phyloP scores from a whole-genome alignment of 2,113 vertebrate genomes.

The Nerophis lumbriciformis region DNA sequence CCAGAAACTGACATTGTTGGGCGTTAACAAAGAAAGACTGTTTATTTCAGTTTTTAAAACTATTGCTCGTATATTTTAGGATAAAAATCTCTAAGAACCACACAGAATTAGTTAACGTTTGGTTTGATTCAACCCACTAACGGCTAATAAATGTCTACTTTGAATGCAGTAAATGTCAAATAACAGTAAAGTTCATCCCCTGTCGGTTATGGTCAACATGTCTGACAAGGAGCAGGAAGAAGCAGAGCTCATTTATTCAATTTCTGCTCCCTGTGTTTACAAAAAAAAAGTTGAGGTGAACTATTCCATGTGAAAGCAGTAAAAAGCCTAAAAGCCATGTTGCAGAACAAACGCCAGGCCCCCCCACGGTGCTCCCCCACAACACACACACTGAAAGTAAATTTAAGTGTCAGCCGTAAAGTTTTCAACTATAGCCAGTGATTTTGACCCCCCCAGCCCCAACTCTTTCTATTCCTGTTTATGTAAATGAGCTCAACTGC shows the following conservation, averaged over 20 bases:
- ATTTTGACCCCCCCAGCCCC: slow-evolving; percentile 29
- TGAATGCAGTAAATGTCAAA: background rate
- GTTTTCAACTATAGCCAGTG: slow-evolving; percentile 53
- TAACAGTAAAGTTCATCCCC: background rate
- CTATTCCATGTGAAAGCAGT: slow-evolving; percentile 38
- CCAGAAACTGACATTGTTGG: background rate
- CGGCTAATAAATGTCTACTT: background rate
- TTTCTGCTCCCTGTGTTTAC: background rate
- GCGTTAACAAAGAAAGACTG: background rate
- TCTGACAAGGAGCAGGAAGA: too few species aligned
- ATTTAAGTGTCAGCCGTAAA: slow-evolving; percentile 73
- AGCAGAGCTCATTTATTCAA: too few species aligned
- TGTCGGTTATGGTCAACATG: too few species aligned
- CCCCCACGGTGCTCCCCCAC: slow-evolving; percentile 54
- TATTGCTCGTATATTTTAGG: background rate
- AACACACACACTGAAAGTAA: slow-evolving; percentile 46
- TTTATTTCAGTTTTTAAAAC: background rate
- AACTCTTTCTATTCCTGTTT: slow-evolving; percentile 24
- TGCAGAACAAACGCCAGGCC: slow-evolving; percentile 56
- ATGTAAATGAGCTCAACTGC: slow-evolving; percentile 46
- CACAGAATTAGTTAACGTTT: background rate
- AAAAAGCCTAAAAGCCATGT: slow-evolving; percentile 68
- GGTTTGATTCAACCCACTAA: background rate
- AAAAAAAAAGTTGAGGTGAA: slow-evolving; percentile 22
- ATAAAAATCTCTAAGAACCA: background rate